A percentile compares a stretch with the other conserved stretches of the same genome.
Conservation (phyloP, 2,113 vertebrate genomes). For the Cervus canadensis region DNA sequence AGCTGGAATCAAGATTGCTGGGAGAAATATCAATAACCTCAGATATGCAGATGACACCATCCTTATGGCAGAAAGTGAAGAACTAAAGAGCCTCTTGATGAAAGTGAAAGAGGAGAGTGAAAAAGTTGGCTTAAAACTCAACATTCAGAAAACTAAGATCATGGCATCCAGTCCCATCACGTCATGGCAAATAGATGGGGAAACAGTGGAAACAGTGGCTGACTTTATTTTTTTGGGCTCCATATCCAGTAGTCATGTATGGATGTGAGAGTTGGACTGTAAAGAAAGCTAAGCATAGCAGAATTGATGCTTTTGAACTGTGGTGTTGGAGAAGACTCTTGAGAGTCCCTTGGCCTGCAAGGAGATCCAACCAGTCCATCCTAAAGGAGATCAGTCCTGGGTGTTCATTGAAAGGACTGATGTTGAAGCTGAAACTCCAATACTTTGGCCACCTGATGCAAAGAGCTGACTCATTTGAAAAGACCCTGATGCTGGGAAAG, state of each 20-base stretch:
- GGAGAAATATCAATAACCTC: background rate
- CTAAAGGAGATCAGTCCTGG: background rate
- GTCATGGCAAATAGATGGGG: background rate
- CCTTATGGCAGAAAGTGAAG: background rate
- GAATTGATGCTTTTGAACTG: background rate
- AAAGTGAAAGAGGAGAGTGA: background rate
- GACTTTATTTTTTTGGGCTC: background rate
- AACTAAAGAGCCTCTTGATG: background rate
- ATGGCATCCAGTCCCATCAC: background rate
- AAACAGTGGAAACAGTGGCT: background rate
- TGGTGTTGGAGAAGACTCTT: background rate
- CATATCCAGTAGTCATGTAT: background rate
- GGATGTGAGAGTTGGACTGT: background rate
- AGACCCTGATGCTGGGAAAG: background rate
- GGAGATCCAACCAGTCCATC: background rate
- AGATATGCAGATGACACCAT: background rate
- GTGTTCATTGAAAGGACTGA: background rate
- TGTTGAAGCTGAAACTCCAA: background rate
- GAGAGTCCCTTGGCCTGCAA: background rate
- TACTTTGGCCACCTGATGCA: background rate
- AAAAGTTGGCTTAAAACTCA: background rate
- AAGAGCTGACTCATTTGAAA: background rate
- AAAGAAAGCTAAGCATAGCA: background rate
- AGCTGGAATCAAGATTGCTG: fast-evolving
- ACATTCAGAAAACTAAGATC: background rate